Conservation (phyloP, 2,113 vertebrate genomes). For the Myotis lucifugus region DNA sequence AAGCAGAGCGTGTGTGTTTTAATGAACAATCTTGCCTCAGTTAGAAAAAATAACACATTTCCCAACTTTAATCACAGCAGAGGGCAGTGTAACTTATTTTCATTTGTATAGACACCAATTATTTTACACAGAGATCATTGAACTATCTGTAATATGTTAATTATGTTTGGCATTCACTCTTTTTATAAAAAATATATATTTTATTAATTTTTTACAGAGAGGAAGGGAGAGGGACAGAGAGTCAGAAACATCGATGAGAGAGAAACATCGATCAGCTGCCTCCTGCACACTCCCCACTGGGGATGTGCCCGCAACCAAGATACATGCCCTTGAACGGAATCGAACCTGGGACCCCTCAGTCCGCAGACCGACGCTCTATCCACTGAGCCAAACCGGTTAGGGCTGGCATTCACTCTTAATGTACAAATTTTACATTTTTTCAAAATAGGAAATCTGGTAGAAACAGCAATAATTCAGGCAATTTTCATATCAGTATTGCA, state of each 20-base stretch:
- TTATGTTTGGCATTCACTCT: not conserved
- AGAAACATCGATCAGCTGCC: too few relatives aligned
- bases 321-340: too few relatives aligned
- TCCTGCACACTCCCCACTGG: too few relatives aligned
- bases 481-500: not conserved
- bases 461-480: not conserved
- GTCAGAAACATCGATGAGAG: too few relatives aligned
- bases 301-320: too few relatives aligned
- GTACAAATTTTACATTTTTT: not conserved
- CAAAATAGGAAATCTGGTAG: not conserved
- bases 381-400: too few relatives aligned
- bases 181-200: too few relatives aligned
- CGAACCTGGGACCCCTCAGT: too few relatives aligned
- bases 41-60: not conserved
- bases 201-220: too few relatives aligned
- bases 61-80: constrained; percentile 1
- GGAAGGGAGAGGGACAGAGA: too few relatives aligned
- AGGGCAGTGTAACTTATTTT: not conserved
- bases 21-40: not conserved
- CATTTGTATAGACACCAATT: constrained; percentile 34
- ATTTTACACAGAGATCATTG: not conserved
- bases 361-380: too few relatives aligned
- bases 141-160: constrained; percentile 4
- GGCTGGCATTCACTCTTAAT: not conserved
- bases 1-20: not conserved